These are phyloP conservation scores for Hymenochirus boettgeri DNA, from an alignment of 2,113 vertebrate genomes.

Conservation along the genomic window DNA sequence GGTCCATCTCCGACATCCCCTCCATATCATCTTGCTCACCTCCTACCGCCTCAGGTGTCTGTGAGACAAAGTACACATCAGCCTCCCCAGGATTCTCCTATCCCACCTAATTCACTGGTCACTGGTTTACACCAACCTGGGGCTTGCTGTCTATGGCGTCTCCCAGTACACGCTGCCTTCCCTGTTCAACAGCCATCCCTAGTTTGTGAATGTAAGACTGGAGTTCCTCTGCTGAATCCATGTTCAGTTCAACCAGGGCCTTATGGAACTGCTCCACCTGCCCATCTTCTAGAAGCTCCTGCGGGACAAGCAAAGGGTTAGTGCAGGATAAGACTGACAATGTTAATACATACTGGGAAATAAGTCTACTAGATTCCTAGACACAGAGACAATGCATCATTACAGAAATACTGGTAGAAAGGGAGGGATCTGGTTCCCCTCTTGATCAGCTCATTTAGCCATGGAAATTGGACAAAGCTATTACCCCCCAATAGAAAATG, in stretches of 20 bases:
- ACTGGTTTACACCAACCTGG: conserved; percentile 60
- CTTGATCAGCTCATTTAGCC: no score
- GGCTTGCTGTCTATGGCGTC: conserved; percentile 76
- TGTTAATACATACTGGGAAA: no score
- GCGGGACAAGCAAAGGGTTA: not conserved
- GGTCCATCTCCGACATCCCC: conserved; percentile 73
- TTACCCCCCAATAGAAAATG: no score
- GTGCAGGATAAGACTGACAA: no score
- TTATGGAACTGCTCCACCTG: conserved; percentile 85
- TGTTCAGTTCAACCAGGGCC: conserved; percentile 88
- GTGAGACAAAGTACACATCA: conserved; percentile 2
- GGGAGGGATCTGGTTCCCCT: no score
- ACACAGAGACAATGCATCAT: no score
- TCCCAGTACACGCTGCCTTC: conserved; percentile 76
- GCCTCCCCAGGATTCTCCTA: not conserved
- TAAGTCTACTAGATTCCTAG: no score
- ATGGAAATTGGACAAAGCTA: no score
- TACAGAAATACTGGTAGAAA: no score
- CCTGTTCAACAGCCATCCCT: conserved; percentile 80
- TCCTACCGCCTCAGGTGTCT: conserved; percentile 65
- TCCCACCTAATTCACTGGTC: not conserved
- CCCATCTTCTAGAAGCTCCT: conserved; percentile 74
- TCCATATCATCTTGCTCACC: conserved; percentile 82
- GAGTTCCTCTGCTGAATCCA: conserved; percentile 94
- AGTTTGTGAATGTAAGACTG: conserved; percentile 95